Evolutionary conservation across 2,797 vertebrate genomes (phyloP).

Genomic region (Acestrorhynchus altus): DNA sequence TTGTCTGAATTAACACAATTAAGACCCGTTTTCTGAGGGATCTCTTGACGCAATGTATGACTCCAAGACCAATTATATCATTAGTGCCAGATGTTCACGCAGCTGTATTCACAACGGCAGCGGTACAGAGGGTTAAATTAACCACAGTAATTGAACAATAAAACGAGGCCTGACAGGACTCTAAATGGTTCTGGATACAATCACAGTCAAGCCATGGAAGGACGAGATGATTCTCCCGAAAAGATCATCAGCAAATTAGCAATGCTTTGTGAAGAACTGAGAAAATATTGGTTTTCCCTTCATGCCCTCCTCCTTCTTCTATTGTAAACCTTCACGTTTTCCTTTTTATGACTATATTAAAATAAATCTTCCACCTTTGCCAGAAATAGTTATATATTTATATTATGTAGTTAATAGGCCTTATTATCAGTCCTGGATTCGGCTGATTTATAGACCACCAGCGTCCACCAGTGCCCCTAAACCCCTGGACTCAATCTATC

Average conservation of each 20-base stretch:
- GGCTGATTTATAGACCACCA: no score
- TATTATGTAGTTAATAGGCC: no score
- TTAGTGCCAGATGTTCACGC: conserved; percentile 73
- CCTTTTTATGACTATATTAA: no score
- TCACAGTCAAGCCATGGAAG: conserved; percentile 38
- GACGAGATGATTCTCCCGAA: conserved; percentile 22
- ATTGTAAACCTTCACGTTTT: background rate
- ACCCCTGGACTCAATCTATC: no score
- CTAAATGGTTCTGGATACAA: conserved; percentile 37
- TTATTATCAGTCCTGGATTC: no score
- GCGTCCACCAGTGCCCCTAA: no score
- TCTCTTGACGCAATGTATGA: conserved; percentile 65
- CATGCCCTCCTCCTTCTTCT: background rate
- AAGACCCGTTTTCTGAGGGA: conserved; percentile 64
- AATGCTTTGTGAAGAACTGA: background rate
- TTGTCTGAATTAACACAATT: conserved; percentile 72
- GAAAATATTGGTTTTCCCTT: conserved; percentile 26
- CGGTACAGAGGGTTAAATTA: conserved; percentile 68
- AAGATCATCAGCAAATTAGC: conserved; percentile 22
- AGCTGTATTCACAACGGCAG: conserved; percentile 70
- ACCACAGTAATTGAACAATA: conserved; percentile 69
- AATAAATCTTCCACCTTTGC: no score
- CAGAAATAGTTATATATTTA: no score
- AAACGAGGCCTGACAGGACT: conserved; percentile 51
- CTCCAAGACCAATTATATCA: conserved; percentile 68